Base-by-base conservation (phyloP, 2,888 invertebrate species). In the Colletes collaris region DNA sequence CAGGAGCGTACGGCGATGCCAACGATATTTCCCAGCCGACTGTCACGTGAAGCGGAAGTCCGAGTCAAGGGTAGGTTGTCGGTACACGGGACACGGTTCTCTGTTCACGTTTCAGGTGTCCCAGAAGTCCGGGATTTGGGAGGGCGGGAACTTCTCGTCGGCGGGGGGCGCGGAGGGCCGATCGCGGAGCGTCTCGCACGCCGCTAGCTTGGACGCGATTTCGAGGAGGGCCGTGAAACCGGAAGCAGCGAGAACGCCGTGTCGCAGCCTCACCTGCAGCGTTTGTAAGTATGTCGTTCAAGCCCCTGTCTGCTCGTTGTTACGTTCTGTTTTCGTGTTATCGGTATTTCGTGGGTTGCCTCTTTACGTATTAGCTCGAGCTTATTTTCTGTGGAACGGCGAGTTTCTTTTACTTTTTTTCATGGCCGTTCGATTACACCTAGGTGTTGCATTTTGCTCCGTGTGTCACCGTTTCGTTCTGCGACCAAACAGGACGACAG, bases 131-230 rank as follows among this genome's bases (percentile, higher is more conserved):
- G 93, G 92, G 16, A 90, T 91, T 19, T 92, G 92, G 92, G 92
- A 92, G 65, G 92, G 92, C 7, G 87, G 86, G 53, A 91, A 91
- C 71, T 91, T 91, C 13, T 90, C 92, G 44, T 88, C 91, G 44
- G 89, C 89, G 10, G 90, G 89, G 1, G 91, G 84, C 46, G 91
- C 89, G 76, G 92, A 92, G 40, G 92, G 92, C 35, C 92, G 92
- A 3, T 92, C 93, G 46, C 89, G 92, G 49, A 91, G 93, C 79
- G 92, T 93, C 58, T 93, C 95, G 64, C 95, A 95, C 87, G 95
- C 95, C 35, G 94, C 95, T 67, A 95, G 95, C 86, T 91, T 95
- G 89, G 95, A 95, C 89, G 94, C 95, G 76, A 95, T 95, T 87
- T 94, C 95, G 71, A 93, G 93, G 84, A 91, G 94, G 79, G 86